Evolutionary conservation across 2,888 invertebrate species (phyloP).

Genomic region (Galeruca laticollis): DNA sequence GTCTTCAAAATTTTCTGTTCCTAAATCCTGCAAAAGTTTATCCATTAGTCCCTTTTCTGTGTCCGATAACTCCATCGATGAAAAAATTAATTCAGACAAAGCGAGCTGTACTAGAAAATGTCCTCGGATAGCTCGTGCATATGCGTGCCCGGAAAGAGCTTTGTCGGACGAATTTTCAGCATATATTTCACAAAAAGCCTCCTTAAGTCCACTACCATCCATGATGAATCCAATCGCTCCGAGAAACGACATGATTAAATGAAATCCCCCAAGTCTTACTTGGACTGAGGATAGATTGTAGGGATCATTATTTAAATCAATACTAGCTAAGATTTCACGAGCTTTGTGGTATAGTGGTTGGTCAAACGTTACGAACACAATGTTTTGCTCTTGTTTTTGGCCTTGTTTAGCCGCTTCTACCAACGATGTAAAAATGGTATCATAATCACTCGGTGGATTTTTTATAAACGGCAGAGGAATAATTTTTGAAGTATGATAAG

Average conservation of each 20-base stretch:
- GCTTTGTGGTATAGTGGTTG: slow-evolving; percentile 50
- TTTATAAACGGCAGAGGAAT: too few species aligned
- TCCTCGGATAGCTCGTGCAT: slow-evolving; percentile 22
- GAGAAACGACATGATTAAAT: slow-evolving; percentile 55
- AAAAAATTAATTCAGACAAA: neutral
- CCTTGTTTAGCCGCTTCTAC: too few species aligned
- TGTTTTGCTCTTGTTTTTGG: too few species aligned
- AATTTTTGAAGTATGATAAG: too few species aligned
- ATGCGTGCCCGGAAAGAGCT: slow-evolving; percentile 50
- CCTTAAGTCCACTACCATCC: slow-evolving; percentile 50
- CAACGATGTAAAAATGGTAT: too few species aligned
- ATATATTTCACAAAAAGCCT: slow-evolving; percentile 44
- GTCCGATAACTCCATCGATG: slow-evolving; percentile 5
- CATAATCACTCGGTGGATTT: too few species aligned
- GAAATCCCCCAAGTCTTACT: slow-evolving; percentile 61
- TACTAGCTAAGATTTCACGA: slow-evolving; percentile 35
- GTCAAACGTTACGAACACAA: neutral
- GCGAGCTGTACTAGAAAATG: too few species aligned
- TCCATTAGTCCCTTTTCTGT: too few species aligned
- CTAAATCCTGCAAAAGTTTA: too few species aligned
- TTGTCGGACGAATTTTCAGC: slow-evolving; percentile 31
- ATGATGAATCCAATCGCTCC: slow-evolving; percentile 51
- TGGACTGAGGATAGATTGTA: slow-evolving; percentile 35
- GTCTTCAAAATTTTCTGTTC: too few species aligned
- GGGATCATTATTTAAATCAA: slow-evolving; percentile 8